Evolutionary conservation across 2,888 invertebrate species (phyloP).

Genomic region (Kuschelorhynchus macadamiae): DNA sequence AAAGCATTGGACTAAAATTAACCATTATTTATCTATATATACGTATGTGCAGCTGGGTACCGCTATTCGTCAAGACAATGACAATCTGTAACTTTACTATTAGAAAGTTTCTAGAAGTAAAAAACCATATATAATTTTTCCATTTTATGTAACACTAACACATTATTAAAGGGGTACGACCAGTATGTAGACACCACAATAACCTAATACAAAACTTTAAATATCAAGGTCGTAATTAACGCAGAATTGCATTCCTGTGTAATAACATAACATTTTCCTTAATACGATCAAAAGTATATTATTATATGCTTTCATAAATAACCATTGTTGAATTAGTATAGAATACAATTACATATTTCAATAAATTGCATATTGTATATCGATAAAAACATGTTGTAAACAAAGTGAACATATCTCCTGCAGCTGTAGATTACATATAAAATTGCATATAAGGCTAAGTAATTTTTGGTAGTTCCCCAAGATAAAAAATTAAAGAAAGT

Average conservation of each 20-base stretch:
- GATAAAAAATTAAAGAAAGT: too few relatives aligned
- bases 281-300: slow-evolving; percentile 10
- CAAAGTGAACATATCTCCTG: too few relatives aligned
- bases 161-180: slow-evolving; percentile 20
- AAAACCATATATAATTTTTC: slow-evolving; percentile 23
- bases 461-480: too few relatives aligned
- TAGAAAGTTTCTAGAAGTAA: too few relatives aligned
- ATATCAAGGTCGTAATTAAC: slow-evolving; percentile 34
- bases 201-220: slow-evolving; percentile 16
- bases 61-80: too few relatives aligned
- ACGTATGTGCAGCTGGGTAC: too few relatives aligned
- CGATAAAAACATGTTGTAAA: slow-evolving; percentile 10
- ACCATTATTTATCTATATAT: too few relatives aligned
- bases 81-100: too few relatives aligned
- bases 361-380: background rate
- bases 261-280: background rate
- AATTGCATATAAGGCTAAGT: too few relatives aligned
- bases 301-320: slow-evolving; percentile 3
- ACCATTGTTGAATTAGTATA: slow-evolving; percentile 5
- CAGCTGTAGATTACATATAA: too few relatives aligned
- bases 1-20: too few relatives aligned
- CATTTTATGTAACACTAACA: slow-evolving; percentile 38
- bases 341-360: background rate
- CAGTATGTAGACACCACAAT: slow-evolving; percentile 16
- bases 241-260: slow-evolving; percentile 10